These are phyloP conservation scores for Pardalotus punctatus DNA, from an alignment of 2,113 vertebrate species.

Conservation along the genomic window DNA sequence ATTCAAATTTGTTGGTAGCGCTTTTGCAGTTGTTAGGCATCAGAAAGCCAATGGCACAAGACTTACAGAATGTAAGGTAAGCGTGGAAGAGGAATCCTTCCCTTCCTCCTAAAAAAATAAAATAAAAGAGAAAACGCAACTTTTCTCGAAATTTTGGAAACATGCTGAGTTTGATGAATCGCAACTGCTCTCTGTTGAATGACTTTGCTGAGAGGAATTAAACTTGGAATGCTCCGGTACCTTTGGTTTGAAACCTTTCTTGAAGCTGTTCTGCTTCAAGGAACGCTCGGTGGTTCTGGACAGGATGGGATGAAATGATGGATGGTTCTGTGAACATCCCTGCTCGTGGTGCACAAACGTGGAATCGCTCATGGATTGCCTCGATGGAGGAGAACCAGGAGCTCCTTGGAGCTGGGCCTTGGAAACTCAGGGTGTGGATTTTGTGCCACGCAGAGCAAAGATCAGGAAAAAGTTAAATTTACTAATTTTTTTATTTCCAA, in stretches of 20 bases:
- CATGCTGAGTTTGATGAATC: not conserved
- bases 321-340: conserved; percentile 22
- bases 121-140: not conserved
- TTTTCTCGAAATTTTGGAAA: not conserved
- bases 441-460: not conserved
- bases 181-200: not conserved
- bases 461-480: not conserved
- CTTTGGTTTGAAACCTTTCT: conserved; percentile 1
- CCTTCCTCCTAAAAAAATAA: not conserved
- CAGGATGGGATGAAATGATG: conserved; percentile 26
- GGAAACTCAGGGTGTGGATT: not conserved
- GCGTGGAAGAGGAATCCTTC: not conserved
- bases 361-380: not conserved
- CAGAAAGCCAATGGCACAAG: not conserved
- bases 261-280: conserved; percentile 10
- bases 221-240: too few species aligned
- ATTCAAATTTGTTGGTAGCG: not conserved
- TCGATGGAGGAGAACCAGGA: not conserved
- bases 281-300: not conserved
- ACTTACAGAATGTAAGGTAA: not conserved
- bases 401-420: not conserved
- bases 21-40: not conserved
- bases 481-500: not conserved
- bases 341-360: not conserved
- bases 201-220: too few species aligned